These are phyloP conservation scores for Eupithecia dodoneata DNA, from an alignment of 2,888 invertebrate genomes.

Conservation along the genomic window DNA sequence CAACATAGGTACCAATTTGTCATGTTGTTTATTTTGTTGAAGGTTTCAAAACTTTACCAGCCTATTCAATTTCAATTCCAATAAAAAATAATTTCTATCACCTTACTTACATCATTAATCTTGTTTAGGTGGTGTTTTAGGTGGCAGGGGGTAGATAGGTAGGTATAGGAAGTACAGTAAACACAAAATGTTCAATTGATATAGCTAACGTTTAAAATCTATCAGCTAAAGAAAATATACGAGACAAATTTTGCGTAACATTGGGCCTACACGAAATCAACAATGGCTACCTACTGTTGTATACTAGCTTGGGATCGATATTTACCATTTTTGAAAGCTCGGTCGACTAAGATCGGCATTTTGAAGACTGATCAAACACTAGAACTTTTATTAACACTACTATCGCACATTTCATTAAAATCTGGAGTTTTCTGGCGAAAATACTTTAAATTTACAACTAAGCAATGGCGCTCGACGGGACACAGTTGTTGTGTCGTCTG, in stretches of 20 bases:
- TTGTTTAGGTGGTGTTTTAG: not conserved
- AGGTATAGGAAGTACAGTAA: not conserved
- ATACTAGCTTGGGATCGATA: constrained; percentile 68
- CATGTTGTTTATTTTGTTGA: not conserved
- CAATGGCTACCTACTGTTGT: constrained; percentile 67
- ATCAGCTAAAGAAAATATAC: not conserved
- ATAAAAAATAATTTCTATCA: not conserved
- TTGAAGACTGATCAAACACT: constrained; percentile 51
- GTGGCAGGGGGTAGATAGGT: not conserved
- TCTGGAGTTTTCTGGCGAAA: constrained; percentile 44
- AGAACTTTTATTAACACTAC: constrained; percentile 65
- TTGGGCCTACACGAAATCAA: constrained; percentile 42
- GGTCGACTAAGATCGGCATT: constrained; percentile 76
- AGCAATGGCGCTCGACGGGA: constrained; percentile 61
- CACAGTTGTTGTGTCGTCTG: constrained; percentile 63
- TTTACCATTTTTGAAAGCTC: constrained; percentile 75
- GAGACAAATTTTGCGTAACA: constrained; percentile 14
- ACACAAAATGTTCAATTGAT: not conserved
- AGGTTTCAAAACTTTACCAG: not conserved
- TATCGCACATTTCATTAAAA: constrained; percentile 64
- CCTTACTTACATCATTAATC: not conserved
- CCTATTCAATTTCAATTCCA: not conserved
- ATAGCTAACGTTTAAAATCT: not conserved
- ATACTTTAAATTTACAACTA: constrained; percentile 48
- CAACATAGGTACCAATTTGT: not conserved